These are phyloP conservation scores for Diabrotica virgifera DNA, from an alignment of 1,140 invertebrate genomes.

Conservation along the genomic window DNA sequence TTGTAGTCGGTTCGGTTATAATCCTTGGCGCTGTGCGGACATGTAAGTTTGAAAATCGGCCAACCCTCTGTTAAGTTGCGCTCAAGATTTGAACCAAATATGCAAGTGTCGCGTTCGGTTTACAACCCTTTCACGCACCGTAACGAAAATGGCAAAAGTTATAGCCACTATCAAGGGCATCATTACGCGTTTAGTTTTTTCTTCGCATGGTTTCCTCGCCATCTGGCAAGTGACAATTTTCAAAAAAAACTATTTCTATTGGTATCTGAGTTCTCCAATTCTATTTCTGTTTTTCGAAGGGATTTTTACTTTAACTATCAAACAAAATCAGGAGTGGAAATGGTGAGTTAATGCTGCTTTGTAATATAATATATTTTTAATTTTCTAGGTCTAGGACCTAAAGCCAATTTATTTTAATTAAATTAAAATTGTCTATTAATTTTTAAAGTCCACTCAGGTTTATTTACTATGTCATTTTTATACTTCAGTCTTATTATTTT, in stretches of 20 bases:
- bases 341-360: slow-evolving; percentile 59
- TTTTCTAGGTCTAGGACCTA: no score
- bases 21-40: no score
- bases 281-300: slow-evolving; percentile 74
- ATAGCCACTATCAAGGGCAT: slow-evolving; percentile 78
- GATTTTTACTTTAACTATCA: slow-evolving; percentile 80
- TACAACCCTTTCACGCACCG: not conserved
- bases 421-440: no score
- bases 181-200: slow-evolving; percentile 75
- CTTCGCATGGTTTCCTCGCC: slow-evolving; percentile 72
- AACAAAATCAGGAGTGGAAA: slow-evolving; percentile 83
- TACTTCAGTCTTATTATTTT: no score
- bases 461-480: no score
- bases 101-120: slow-evolving; percentile 5
- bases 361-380: no score
- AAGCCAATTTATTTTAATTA: no score
- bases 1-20: no score
- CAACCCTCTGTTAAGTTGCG: not conserved
- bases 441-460: no score
- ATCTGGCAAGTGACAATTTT: slow-evolving; percentile 78
- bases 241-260: slow-evolving; percentile 68
- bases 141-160: slow-evolving; percentile 61
- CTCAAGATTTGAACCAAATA: not conserved
- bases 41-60: no score
- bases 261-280: slow-evolving; percentile 74